Percentiles rank a stretch among this genome's conserved stretches.
These are phyloP conservation scores for Catharus bicknelli DNA, from an alignment of 2,113 vertebrate species.

Conservation along the genomic window DNA sequence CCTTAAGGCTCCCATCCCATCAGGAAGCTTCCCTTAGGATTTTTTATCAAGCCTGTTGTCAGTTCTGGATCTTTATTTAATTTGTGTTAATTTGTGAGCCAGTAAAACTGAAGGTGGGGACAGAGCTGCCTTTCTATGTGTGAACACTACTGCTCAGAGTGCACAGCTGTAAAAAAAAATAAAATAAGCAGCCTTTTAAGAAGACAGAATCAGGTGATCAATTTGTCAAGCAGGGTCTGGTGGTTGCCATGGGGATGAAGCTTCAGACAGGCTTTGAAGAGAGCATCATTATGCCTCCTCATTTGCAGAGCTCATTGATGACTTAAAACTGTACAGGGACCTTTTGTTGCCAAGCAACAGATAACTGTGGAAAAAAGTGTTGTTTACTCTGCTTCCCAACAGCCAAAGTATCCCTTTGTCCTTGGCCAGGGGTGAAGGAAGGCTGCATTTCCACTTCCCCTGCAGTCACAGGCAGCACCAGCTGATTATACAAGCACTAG, in stretches of 20 bases:
- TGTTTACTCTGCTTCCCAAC: slow-evolving; percentile 48
- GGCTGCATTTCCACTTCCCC: not conserved
- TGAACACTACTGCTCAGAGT: not conserved
- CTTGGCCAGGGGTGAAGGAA: slow-evolving; percentile 20
- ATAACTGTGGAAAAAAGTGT: slow-evolving; percentile 57
- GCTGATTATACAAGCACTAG: not conserved
- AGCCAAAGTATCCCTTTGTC: slow-evolving; percentile 50
- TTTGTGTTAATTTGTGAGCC: not conserved
- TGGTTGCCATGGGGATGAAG: slow-evolving; percentile 74
- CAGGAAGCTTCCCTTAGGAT: not conserved
- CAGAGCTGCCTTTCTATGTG: not conserved
- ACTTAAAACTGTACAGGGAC: slow-evolving; percentile 62
- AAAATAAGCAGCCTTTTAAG: slow-evolving; percentile 30
- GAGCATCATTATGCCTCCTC: slow-evolving; percentile 60
- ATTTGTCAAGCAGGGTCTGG: slow-evolving; percentile 38
- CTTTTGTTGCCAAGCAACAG: slow-evolving; percentile 57
- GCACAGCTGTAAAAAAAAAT: slow-evolving; percentile 3
- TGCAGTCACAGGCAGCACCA: not conserved
- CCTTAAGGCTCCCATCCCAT: not conserved
- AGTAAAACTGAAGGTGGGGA: not conserved
- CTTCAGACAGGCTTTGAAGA: slow-evolving; percentile 47
- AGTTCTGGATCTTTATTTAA: not conserved
- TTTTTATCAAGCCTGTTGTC: not conserved
- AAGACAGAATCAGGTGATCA: slow-evolving; percentile 43
- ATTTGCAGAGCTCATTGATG: slow-evolving; percentile 64